Percentiles rank a stretch among this genome's conserved stretches.
phyloP scores from a whole-genome alignment of 2,113 vertebrate species.

The Holacanthus passer region DNA sequence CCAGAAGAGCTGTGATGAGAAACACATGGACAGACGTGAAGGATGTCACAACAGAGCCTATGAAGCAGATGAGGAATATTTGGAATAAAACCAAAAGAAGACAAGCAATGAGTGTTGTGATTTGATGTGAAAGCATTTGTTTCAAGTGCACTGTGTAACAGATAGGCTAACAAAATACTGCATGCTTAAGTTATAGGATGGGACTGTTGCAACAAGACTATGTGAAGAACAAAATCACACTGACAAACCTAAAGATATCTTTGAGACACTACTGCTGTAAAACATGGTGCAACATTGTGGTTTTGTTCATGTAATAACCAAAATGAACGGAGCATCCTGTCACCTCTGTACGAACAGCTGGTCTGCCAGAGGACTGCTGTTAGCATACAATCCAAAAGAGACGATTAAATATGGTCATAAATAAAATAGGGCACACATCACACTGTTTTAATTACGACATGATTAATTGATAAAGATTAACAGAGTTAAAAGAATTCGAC shows the following conservation, averaged over 20 bases:
- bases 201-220: neutral
- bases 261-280: neutral
- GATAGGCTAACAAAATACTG: too few species aligned
- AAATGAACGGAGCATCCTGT: neutral
- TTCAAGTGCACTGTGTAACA: neutral
- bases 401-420: neutral
- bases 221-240: neutral
- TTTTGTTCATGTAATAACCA: neutral
- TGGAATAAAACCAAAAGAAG: slow-evolving; percentile 31
- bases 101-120: neutral
- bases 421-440: too few species aligned
- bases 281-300: neutral
- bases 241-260: neutral
- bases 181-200: too few species aligned
- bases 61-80: slow-evolving; percentile 29
- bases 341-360: too few species aligned
- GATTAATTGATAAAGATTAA: neutral
- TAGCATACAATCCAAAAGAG: neutral
- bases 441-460: neutral
- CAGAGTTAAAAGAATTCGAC: slow-evolving; percentile 13
- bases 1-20: neutral
- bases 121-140: neutral
- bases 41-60: slow-evolving; percentile 66
- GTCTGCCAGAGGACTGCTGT: too few species aligned
- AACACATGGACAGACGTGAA: neutral